Percentiles rank a stretch among this genome's conserved stretches.
These are phyloP conservation scores for Ferdinandea cuprea DNA, from an alignment of 2,888 invertebrate genomes.

Conservation along the genomic window DNA sequence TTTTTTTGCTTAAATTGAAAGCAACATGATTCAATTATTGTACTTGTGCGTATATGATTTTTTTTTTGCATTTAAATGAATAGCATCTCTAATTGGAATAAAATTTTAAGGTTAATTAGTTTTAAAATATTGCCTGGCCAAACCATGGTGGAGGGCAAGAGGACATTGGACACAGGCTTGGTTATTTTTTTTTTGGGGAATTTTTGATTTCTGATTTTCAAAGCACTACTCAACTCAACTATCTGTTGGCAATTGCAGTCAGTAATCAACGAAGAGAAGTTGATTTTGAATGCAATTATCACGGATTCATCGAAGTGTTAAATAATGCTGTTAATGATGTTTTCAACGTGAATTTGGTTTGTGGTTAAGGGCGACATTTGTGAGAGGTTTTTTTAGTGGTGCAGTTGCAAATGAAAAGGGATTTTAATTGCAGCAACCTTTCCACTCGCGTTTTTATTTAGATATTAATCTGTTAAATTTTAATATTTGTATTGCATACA, in stretches of 20 bases:
- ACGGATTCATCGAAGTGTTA: constrained; percentile 54
- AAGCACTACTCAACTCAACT: too few relatives aligned
- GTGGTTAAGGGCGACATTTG: constrained; percentile 10
- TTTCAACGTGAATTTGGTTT: constrained; percentile 25
- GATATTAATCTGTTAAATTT: too few relatives aligned
- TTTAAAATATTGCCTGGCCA: constrained; percentile 44
- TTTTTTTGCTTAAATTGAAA: not conserved
- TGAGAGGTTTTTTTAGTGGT: not conserved
- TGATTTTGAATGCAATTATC: constrained; percentile 55
- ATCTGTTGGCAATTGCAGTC: too few relatives aligned
- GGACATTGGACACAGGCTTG: not conserved
- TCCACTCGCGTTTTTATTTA: too few relatives aligned
- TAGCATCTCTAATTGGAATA: constrained; percentile 51
- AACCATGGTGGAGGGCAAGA: constrained; percentile 8
- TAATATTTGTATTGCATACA: too few relatives aligned
- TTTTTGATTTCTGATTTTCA: too few relatives aligned
- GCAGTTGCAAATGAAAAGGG: not conserved
- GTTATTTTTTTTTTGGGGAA: constrained; percentile 10
- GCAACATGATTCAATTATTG: not conserved
- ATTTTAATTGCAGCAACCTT: not conserved
- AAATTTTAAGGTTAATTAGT: constrained; percentile 67
- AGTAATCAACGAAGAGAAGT: constrained; percentile 19
- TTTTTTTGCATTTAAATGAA: constrained; percentile 19
- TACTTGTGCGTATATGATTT: constrained; percentile 20
- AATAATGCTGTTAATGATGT: constrained; percentile 56